Base-by-base conservation (phyloP, 2,797 vertebrate genomes). In the Psittacula derbiana region DNA sequence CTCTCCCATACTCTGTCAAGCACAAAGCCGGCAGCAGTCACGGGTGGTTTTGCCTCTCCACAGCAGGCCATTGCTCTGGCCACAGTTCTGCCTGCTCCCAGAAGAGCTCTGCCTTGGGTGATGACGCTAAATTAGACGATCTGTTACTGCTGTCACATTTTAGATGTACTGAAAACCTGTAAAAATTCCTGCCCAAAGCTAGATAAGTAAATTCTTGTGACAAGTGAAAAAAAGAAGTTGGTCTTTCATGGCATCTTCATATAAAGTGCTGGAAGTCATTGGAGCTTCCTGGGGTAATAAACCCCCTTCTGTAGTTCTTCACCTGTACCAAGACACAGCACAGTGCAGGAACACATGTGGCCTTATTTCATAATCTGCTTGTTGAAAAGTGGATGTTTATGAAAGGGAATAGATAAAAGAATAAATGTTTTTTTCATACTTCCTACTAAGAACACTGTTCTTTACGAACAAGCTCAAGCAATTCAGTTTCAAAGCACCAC, bases 301-400 rank as follows among this genome's bases (percentile, higher is more conserved):
- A 36, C 5, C 4, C 19, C 15, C 11, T 52, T 28, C 27, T 52
- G 24, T 7, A 64, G 28, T 40, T 18, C 24, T 81, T 89, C 21
- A 10, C 6, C 40, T 49, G 8, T 46, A 78, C 31, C 13, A 80
- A 73, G 33, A 21, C 36, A 78, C 4, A 90, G 23, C 5, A 46
- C 27, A 70, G 17, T 23, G 13, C 28, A 90, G 66, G 38, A 78
- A 12, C 4, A 78, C 91, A 88, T 36, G 16, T 38, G 53, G 12
- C 13, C 41, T 85, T 58, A 76, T 89, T 92, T 91, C 33, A 24
- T 69, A 43, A 61, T 53, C 75, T 65, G 8, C 16, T 46, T 74
- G 38, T 72, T 93, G 71, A 87, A 92, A 96, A 91, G 55, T 43
- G 80, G 67, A 57, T 70, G 50, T 64, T 88, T 90, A 13, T 73